Evolutionary conservation across 1,140 invertebrate genomes (phyloP), one percentile per base, ranked within the genome.

Genomic region (Zaprionus taronus): DNA sequence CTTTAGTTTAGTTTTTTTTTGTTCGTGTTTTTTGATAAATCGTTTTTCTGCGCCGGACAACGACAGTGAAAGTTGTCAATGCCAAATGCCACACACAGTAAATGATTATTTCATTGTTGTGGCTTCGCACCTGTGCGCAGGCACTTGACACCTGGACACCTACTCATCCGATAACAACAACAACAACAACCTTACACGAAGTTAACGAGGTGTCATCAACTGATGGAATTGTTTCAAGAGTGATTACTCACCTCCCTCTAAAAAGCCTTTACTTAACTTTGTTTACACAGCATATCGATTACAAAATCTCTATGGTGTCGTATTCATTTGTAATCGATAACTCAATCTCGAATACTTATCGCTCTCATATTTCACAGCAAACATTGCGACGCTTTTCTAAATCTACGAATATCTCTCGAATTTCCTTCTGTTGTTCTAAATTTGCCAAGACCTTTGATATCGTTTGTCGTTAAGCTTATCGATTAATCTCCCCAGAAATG

Each of bases 31-130:
- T 57, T 66, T 56, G 31, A 66, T 64, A 34, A 51, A 53, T 53
- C 62, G 47, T 53, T 44, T 47, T 38, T 44, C 53, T 51, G n/a
- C 31, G 20, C 47, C 20, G 62, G 69, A 34, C 62, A 56, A 71
- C 62, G 56, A 58, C 68, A 61, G 62, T 72, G 62, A 72, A 66
- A 66, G 69, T 72, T 77, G 62, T 58, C 62, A 76, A 65, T 77
- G 62, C 62, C 74, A 77, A 66, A 66, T 72, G 69, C 57, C 38
- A 51, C 47, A 77, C 6, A 55, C 67, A 65, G 61, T 44, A 64
- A 65, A 71, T 72, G 34, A 61, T 60, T 55, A 63, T 76, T 76
- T 60, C 24, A 75, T 64, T 75, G 60, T 75, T 75, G 66, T 58
- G 58, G 72, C 67, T 71, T 75, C 60, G 53, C 20, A 28, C 26